Percentiles rank a stretch among this genome's conserved stretches.
Conservation (phyloP, 2,113 vertebrate genomes). For the Cichladusa arquata region DNA sequence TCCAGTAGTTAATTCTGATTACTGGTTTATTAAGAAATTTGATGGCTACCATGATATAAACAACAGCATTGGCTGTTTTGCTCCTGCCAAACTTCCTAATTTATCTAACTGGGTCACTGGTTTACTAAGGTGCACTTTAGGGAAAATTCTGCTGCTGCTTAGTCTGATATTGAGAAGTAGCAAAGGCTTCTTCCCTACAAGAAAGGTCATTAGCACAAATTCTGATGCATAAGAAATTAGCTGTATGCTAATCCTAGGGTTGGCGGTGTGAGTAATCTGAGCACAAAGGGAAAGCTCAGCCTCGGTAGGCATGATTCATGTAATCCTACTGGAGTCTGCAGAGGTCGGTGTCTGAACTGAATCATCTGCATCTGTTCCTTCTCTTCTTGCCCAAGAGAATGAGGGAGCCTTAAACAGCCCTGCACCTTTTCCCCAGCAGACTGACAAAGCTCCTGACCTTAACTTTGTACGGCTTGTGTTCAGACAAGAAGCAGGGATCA, state of each 20-base stretch:
- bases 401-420: not conserved
- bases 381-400: not conserved
- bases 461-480: not conserved
- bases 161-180: not conserved
- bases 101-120: not conserved
- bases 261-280: constrained; percentile 13
- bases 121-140: not conserved
- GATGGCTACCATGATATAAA: not conserved
- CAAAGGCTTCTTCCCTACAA: not conserved
- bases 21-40: not conserved
- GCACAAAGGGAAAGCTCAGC: not conserved
- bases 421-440: not conserved
- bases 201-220: not conserved
- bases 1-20: not conserved
- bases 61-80: not conserved
- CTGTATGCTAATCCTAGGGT: not conserved
- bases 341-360: constrained; percentile 13
- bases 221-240: not conserved
- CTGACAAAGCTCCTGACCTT: not conserved
- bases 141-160: not conserved
- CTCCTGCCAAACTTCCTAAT: not conserved
- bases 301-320: constrained; percentile 9
- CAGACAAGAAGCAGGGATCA: not conserved
- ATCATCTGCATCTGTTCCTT: constrained; percentile 3
- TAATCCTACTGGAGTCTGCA: not conserved